These are phyloP conservation scores for Botia almorhae DNA, from an alignment of 2,797 vertebrate genomes.

Conservation along the genomic window DNA sequence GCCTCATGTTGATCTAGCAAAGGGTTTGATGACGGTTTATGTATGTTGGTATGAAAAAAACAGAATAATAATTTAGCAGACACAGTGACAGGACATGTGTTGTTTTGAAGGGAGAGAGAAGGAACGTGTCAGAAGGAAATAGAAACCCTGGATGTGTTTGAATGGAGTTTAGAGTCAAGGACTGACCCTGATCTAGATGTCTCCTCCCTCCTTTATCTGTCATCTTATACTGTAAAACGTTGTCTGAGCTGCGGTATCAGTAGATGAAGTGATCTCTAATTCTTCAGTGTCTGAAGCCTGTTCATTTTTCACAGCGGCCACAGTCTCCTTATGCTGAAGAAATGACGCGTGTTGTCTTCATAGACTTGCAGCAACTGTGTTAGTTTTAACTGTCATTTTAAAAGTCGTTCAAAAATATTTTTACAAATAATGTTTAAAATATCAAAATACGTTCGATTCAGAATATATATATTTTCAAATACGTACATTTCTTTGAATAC, in stretches of 20 bases:
- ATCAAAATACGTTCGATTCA: no score
- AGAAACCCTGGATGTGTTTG: background rate
- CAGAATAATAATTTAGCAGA: background rate
- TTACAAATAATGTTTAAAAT: no score
- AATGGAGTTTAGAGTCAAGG: constrained; percentile 5
- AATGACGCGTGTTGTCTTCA: background rate
- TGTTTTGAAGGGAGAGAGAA: no score
- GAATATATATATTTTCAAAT: no score
- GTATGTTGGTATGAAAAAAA: no score
- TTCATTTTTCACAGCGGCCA: background rate
- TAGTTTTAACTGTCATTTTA: background rate
- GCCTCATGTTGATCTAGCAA: background rate
- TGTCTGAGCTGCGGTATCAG: constrained; percentile 30
- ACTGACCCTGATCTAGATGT: constrained; percentile 52
- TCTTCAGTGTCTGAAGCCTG: constrained; percentile 27
- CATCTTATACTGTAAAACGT: constrained; percentile 22
- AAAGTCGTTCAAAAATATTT: background rate
- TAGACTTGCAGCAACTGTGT: background rate
- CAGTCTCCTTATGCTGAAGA: background rate
- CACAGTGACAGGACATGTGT: background rate
- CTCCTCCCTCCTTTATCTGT: constrained; percentile 39
- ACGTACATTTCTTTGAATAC: no score
- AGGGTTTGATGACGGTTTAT: no score
- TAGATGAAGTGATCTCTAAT: constrained; percentile 18
- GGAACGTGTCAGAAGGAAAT: background rate